Percentiles rank a stretch among this genome's conserved stretches.
phyloP scores from a whole-genome alignment of 2,888 invertebrate genomes.

The Quadriops clusia region DNA sequence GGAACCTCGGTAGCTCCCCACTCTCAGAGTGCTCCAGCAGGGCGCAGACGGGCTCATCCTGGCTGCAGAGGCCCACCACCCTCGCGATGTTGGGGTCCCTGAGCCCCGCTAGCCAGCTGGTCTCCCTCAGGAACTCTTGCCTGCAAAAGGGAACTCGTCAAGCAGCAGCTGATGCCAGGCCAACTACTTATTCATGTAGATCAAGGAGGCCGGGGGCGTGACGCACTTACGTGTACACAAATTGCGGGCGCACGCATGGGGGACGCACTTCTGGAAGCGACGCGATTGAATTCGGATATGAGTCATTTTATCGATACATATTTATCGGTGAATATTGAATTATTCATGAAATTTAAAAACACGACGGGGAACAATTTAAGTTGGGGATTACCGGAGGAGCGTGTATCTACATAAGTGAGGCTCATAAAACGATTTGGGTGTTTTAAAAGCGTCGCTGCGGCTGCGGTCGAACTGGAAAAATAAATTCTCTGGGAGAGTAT shows the following conservation, averaged over 20 bases:
- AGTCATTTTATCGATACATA: conserved; percentile 13
- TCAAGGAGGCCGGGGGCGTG: conserved; percentile 12
- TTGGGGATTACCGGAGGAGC: no score
- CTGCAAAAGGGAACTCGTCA: conserved; percentile 37
- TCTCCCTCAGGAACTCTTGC: conserved; percentile 79
- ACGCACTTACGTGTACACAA: no score
- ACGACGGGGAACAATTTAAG: no score
- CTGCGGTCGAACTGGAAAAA: no score
- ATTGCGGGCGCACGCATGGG: conserved; percentile 4
- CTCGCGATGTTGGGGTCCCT: conserved; percentile 75
- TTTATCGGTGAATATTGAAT: no score
- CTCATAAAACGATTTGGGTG: no score
- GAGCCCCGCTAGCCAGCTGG: conserved; percentile 71
- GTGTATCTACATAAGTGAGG: no score
- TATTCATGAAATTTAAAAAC: no score
- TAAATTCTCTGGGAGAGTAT: no score
- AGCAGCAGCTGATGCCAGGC: conserved; percentile 14
- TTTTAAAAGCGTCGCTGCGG: no score
- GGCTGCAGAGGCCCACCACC: conserved; percentile 67
- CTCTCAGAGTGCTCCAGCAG: conserved; percentile 83
- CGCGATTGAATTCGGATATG: conserved; percentile 14
- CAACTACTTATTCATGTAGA: conserved; percentile 15
- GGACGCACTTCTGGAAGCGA: conserved; percentile 5
- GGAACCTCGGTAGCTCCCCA: conserved; percentile 68
- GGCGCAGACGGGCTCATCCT: conserved; percentile 74